Evolutionary conservation across 1,140 invertebrate species (phyloP).

Genomic region (Argopecten irradians): DNA sequence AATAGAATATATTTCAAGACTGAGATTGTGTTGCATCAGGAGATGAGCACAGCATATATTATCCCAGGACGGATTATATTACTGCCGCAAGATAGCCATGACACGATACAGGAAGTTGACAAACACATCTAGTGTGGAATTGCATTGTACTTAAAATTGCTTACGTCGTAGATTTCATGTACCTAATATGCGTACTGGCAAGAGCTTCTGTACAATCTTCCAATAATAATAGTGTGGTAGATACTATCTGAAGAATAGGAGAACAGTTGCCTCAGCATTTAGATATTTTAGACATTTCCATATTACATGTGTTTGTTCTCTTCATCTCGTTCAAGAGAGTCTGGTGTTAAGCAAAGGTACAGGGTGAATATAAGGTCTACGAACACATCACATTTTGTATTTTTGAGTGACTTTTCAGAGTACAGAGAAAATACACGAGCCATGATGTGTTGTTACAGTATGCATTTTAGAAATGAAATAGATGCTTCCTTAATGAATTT

Average conservation of each 20-base stretch:
- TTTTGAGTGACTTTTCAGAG: neutral
- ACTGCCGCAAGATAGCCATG: neutral
- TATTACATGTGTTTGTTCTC: neutral
- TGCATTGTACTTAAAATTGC: neutral
- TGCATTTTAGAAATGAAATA: neutral
- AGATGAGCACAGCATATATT: neutral
- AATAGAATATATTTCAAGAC: neutral
- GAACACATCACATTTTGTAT: neutral
- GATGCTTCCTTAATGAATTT: neutral
- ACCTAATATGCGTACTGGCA: neutral
- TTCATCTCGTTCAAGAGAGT: neutral
- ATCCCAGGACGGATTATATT: neutral
- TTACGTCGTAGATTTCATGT: neutral
- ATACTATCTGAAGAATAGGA: neutral
- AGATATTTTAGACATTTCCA: neutral
- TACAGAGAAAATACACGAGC: neutral
- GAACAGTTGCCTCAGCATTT: neutral
- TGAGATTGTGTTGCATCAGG: neutral
- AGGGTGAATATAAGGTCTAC: neutral
- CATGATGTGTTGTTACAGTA: neutral
- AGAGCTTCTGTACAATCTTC: neutral
- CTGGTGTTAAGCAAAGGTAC: neutral
- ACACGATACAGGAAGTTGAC: neutral
- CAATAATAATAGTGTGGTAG: neutral
- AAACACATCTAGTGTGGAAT: conserved; percentile 12